A percentile compares a stretch with the other conserved stretches of the same genome.
Evolutionary conservation across 2,113 vertebrate genomes (phyloP).

Genomic region (Lucifuga dentata): DNA sequence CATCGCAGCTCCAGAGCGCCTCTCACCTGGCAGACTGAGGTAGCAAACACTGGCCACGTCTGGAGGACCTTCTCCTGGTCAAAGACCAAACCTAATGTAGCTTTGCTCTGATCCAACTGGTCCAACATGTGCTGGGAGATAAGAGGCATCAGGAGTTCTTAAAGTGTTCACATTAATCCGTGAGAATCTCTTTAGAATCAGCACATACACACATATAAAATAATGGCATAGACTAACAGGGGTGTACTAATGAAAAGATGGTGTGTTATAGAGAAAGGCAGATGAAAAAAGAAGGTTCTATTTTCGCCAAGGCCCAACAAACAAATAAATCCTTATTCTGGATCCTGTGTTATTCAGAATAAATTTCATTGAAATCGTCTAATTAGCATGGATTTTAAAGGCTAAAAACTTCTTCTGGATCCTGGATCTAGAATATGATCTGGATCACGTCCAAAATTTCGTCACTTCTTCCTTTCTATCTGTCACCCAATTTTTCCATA

Average conservation of each 20-base stretch:
- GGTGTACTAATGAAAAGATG: conserved; percentile 1
- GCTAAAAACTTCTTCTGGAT: no score
- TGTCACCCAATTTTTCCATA: no score
- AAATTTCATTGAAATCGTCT: no score
- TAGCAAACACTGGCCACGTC: conserved; percentile 65
- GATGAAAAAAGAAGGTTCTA: no score
- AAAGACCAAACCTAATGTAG: conserved; percentile 82
- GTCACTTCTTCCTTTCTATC: no score
- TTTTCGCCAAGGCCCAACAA: no score
- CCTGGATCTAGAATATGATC: no score
- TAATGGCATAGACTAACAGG: not conserved
- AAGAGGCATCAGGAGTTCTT: not conserved
- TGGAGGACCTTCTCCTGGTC: conserved; percentile 82
- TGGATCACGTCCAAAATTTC: no score
- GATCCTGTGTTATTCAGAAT: no score
- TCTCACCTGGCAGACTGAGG: conserved; percentile 77
- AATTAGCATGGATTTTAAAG: no score
- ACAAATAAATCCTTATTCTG: no score
- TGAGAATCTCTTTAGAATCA: not conserved
- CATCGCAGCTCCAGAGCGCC: conserved; percentile 87
- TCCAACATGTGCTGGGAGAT: conserved; percentile 84
- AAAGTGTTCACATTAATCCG: not conserved
- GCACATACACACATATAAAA: not conserved
- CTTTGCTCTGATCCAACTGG: conserved; percentile 83
- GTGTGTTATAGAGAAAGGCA: not conserved